phyloP scores from a whole-genome alignment of 2,797 vertebrate species.

The Chloroceryle inda region DNA sequence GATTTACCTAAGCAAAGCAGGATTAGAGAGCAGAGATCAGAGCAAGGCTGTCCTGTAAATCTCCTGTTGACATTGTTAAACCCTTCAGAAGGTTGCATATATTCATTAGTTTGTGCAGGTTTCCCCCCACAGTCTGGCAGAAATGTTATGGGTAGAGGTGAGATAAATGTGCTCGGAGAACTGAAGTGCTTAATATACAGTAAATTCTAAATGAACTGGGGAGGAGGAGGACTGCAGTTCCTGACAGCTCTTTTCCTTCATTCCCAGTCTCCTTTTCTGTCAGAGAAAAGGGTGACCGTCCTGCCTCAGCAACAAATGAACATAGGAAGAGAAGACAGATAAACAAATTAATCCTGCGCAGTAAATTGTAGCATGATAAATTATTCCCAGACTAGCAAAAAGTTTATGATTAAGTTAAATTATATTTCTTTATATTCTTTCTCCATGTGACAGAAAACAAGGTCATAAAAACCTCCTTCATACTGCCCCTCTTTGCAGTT shows the following conservation, averaged over 20 bases:
- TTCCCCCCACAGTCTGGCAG: not conserved
- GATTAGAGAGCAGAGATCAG: not conserved
- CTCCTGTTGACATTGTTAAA: fast-evolving
- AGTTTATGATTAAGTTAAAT: not conserved
- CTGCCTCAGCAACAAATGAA: not conserved
- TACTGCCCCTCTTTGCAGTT: not conserved
- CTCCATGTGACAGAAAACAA: not conserved
- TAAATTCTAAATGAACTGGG: not conserved
- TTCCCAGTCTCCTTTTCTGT: not conserved
- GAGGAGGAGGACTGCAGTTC: not conserved
- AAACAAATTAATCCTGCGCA: not conserved
- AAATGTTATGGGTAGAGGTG: fast-evolving
- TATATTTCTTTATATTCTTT: not conserved
- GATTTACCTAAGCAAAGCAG: not conserved
- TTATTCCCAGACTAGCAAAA: not conserved
- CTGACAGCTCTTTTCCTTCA: not conserved
- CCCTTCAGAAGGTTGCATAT: fast-evolving
- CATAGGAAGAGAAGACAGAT: not conserved
- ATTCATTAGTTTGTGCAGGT: not conserved
- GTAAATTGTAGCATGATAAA: not conserved
- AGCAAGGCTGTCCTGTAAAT: not conserved
- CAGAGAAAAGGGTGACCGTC: fast-evolving
- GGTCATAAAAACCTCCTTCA: not conserved
- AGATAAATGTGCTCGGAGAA: not conserved
- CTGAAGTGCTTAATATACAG: not conserved